Evolutionary conservation across 2,797 vertebrate genomes (phyloP), one percentile per base, ranked within the genome.

Genomic region (Sorex maritimensis): DNA sequence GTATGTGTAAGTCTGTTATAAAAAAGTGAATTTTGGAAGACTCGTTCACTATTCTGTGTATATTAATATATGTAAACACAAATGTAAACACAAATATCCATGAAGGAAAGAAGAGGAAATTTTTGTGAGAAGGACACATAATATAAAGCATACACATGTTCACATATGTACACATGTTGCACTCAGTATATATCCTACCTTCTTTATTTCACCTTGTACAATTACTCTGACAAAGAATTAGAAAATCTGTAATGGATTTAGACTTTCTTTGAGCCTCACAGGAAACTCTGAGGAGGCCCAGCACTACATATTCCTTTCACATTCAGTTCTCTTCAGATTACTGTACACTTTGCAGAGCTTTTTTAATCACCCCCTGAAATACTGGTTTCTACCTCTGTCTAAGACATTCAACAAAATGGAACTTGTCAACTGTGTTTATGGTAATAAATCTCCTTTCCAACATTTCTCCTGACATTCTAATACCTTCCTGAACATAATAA

Each of bases 401-500:
- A 86, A 84, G 91, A 83, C 19, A 91, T 58, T 87, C 30, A 58
- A 90, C 88, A 90, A 93, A 96, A 94, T 34, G 82, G 87, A 95
- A 91, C 86, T 90, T 96, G 88, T 83, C 95, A 92, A 41, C 46
- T 95, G 4, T 86, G 41, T 44, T 91, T 95, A 68, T 14, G 73
- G 61, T 24, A 83, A 95, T 94, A 94, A 97, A 96, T 96, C 82
- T 94, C 49, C 90, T 95, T 91, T 83, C 65, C 61, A 84, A 69
- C 38, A 79, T 90, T 90, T 90, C 86, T 92, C 74, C 81, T 96
- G 86, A 94, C 52, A 91, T 86, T 69, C 92, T 94, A 94, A 94
- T 77, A 79, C 74, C 63, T 97, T 97, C 83, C 84, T 84, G 81
- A 97, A 96, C 89, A 88, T 81, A 97, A 97, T 89, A 92, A 95